Conservation (phyloP, 2,113 vertebrate genomes). For the Protomyctophum bolini region DNA sequence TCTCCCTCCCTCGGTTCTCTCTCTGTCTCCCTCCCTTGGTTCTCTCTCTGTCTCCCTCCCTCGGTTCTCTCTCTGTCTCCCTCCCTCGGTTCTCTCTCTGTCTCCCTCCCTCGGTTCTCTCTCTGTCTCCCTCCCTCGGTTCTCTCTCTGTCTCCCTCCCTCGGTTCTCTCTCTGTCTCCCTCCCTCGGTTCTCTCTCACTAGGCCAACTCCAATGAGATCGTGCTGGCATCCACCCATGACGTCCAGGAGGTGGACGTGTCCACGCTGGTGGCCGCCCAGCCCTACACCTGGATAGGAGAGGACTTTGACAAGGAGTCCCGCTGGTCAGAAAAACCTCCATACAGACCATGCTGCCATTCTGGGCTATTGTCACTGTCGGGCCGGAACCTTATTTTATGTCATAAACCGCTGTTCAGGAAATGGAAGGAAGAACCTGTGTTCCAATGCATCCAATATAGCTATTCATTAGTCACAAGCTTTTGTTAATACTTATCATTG, state of each 20-base stretch:
- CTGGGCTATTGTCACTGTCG: no score
- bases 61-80: no score
- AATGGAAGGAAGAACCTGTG: no score
- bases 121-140: neutral
- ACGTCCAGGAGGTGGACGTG: conserved; percentile 97
- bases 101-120: neutral
- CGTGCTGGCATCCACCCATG: conserved; percentile 96
- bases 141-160: neutral
- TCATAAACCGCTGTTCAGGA: no score
- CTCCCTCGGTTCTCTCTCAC: conserved; percentile 22
- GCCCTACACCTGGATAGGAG: conserved; percentile 95
- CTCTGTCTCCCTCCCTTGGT: neutral
- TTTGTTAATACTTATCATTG: no score
- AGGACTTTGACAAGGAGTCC: conserved; percentile 95
- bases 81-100: no score
- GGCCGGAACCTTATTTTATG: no score
- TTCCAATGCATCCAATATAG: no score
- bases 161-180: no score
- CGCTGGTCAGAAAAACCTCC: conserved; percentile 82
- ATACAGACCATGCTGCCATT: no score
- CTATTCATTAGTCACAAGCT: no score
- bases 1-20: neutral
- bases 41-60: neutral
- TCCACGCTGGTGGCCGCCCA: conserved; percentile 90
- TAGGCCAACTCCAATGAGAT: conserved; percentile 94